Conservation (phyloP, 2,797 vertebrate genomes). For the Echiichthys vipera region DNA sequence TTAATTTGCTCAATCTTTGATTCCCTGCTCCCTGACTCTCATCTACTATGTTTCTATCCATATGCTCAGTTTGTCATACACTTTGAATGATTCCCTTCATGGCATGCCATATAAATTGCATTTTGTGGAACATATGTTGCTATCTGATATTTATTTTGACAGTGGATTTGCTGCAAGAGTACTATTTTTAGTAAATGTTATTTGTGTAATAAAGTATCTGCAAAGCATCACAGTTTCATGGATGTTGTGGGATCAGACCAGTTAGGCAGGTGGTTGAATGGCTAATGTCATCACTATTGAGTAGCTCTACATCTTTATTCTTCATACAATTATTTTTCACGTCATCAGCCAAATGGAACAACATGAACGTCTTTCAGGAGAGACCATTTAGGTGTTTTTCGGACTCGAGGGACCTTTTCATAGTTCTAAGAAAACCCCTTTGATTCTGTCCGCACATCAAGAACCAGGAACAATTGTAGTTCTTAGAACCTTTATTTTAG, state of each 20-base stretch:
- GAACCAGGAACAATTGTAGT: too few relatives aligned
- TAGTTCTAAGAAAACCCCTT: too few relatives aligned
- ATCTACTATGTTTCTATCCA: constrained; percentile 1
- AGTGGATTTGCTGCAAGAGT: constrained; percentile 97
- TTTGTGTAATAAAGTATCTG: constrained; percentile 99
- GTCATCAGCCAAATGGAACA: too few relatives aligned
- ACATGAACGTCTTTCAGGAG: too few relatives aligned
- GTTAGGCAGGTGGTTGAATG: too few relatives aligned
- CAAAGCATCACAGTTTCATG: constrained; percentile 87
- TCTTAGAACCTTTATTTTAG: too few relatives aligned
- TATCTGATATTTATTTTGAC: constrained; percentile 93
- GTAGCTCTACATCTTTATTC: too few relatives aligned
- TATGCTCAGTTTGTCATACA: constrained; percentile 2
- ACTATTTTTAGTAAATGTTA: constrained; percentile 99
- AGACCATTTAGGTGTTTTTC: too few relatives aligned
- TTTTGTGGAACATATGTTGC: constrained; percentile 84
- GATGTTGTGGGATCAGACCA: constrained; percentile 7
- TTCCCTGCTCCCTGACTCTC: not conserved
- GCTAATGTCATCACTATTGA: too few relatives aligned
- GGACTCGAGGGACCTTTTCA: too few relatives aligned
- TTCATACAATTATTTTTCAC: too few relatives aligned
- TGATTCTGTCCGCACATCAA: too few relatives aligned
- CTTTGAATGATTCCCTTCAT: constrained; percentile 38
- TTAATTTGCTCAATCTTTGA: not conserved
- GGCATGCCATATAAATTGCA: constrained; percentile 56